Evolutionary conservation across 2,113 vertebrate genomes (phyloP), one percentile per base, ranked within the genome.

Genomic region (Glaucidium brasilianum): DNA sequence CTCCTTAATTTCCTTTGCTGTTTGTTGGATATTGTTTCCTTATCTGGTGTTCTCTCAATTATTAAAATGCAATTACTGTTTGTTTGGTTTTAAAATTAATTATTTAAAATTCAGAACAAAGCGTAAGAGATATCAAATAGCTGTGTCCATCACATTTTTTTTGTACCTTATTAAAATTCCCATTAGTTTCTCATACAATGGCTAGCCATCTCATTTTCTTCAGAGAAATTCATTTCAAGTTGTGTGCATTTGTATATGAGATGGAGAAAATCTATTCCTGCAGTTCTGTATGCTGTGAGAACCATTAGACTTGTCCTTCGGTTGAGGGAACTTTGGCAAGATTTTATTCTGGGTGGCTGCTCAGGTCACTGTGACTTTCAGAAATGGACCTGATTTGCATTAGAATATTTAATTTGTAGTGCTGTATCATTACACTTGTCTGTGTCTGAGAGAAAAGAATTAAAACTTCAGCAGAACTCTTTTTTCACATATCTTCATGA

Each of bases 1-100:
- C 58, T 94, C 3, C 49, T 74, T 82, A 81, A 88, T 94, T 95
- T 92, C 64, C 30, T 91, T 88, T 93, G 34, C 22, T 91, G 45
- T 91, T 94, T 84, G 56, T 71, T 95, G 49, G 68, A 34, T 88
- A 85, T 56, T 83, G 64, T 79, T 94, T 96, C 80, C 77, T 93
- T 95, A 79, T 88, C 45, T 69, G 19, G 10, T 58, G 22, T 67
- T 88, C 64, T 91, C 39, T 92, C 75, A 97, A 68, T 95, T 91
- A 95, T 94, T 97, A 93, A 96, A 96, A 96, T 47, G 55, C 79
- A 82, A 77, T 94, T 92, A 92, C 58, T 92, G 22, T 71, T 93
- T 96, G 32, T 94, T 97, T 97, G 76, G 34, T 68, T 74, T 67
- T 30, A 52, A 89, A 73, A 96, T 82, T 84, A 92, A 92, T 93